Conservation (phyloP, 2,113 vertebrate species). For the Pimephales promelas region DNA sequence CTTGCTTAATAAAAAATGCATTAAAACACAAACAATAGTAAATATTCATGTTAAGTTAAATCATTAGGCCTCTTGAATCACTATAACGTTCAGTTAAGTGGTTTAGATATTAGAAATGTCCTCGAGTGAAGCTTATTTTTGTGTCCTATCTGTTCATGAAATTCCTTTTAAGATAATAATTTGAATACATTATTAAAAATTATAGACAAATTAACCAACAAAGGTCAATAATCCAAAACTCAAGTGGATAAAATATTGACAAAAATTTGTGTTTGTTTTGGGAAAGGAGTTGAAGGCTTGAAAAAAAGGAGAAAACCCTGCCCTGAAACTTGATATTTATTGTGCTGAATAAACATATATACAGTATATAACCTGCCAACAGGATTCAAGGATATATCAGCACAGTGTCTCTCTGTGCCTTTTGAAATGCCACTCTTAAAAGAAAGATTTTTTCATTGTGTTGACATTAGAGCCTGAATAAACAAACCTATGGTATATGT, state of each 20-base stretch:
- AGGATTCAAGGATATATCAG: not conserved
- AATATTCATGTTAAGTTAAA: too few species aligned
- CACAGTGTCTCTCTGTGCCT: not conserved
- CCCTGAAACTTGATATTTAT: not conserved
- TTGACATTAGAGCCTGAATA: slow-evolving; percentile 1
- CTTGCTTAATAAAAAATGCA: too few species aligned
- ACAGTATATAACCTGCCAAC: not conserved
- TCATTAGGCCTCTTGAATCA: too few species aligned
- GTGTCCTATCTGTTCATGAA: too few species aligned
- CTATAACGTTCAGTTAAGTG: too few species aligned
- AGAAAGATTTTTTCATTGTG: slow-evolving; percentile 1
- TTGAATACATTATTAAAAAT: too few species aligned
- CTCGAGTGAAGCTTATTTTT: too few species aligned
- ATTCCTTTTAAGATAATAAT: too few species aligned
- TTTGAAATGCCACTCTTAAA: not conserved
- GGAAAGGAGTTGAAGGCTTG: not conserved
- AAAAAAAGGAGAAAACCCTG: not conserved
- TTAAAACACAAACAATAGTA: too few species aligned
- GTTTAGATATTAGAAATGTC: too few species aligned
- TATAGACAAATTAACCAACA: too few species aligned
- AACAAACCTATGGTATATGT: not conserved
- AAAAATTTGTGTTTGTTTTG: not conserved
- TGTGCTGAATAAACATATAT: not conserved
- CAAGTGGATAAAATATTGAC: not conserved
- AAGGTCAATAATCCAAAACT: not conserved